Percentiles rank a stretch among this genome's conserved stretches.
These are phyloP conservation scores for Salticus scenicus DNA, from an alignment of 2,888 invertebrate genomes.

Conservation along the genomic window DNA sequence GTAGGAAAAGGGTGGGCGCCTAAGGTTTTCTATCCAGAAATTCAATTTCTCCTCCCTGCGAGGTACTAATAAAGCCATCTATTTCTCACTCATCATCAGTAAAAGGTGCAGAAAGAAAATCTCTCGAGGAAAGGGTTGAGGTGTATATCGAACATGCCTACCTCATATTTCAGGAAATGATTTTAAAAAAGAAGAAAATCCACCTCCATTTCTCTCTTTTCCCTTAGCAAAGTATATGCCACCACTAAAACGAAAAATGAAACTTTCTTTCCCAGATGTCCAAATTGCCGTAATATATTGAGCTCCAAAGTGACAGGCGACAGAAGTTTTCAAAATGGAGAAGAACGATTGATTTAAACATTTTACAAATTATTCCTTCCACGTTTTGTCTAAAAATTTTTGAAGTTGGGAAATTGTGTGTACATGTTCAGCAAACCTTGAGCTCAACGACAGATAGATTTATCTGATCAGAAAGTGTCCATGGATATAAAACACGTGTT, in stretches of 20 bases:
- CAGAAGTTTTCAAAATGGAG: background rate
- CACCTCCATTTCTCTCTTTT: background rate
- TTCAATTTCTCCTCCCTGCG: background rate
- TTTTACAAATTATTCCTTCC: background rate
- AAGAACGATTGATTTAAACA: background rate
- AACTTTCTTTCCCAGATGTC: background rate
- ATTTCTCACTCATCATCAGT: constrained; percentile 10
- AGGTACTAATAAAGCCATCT: background rate
- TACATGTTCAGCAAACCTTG: too few species aligned
- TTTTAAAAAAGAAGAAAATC: background rate
- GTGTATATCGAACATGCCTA: background rate
- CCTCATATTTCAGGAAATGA: background rate
- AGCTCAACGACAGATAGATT: too few species aligned
- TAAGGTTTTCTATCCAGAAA: background rate
- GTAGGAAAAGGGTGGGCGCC: background rate
- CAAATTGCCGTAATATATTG: constrained; percentile 10
- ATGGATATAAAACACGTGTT: too few species aligned
- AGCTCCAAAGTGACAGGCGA: background rate
- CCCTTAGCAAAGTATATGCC: background rate
- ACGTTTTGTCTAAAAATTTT: too few species aligned
- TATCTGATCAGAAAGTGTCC: too few species aligned
- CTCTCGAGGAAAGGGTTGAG: background rate
- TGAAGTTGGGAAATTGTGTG: too few species aligned
- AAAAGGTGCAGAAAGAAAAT: background rate
- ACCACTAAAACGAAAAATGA: background rate